These are phyloP conservation scores for Brachyistius frenatus DNA, from an alignment of 2,113 vertebrate genomes.

Conservation along the genomic window DNA sequence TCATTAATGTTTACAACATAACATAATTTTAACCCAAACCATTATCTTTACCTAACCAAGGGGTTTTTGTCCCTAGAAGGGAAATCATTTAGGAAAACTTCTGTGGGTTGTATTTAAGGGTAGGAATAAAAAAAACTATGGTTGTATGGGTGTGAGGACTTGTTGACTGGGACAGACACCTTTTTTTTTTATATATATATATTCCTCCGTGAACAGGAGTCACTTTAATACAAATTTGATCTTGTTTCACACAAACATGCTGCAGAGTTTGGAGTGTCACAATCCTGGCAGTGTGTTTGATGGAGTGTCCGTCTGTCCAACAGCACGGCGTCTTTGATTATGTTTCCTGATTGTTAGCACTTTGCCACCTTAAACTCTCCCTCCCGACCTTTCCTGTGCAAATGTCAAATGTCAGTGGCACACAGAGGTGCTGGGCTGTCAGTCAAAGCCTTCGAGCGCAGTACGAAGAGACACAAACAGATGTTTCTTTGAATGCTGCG, in stretches of 20 bases:
- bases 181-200: too few species aligned
- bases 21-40: too few species aligned
- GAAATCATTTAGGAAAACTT: too few species aligned
- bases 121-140: too few species aligned
- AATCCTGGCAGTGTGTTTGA: not conserved
- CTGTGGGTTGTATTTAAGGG: too few species aligned
- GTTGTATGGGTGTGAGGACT: too few species aligned
- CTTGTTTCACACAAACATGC: not conserved
- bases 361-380: constrained; percentile 29
- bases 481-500: constrained; percentile 26
- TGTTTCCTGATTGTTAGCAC: constrained; percentile 39
- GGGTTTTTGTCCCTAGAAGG: too few species aligned
- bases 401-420: constrained; percentile 29
- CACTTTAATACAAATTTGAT: not conserved
- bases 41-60: too few species aligned
- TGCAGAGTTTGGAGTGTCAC: not conserved
- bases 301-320: not conserved
- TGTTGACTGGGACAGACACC: too few species aligned
- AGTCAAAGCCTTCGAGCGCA: constrained; percentile 32
- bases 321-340: constrained; percentile 6
- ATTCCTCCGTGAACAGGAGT: too few species aligned
- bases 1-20: too few species aligned
- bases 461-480: constrained; percentile 24
- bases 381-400: constrained; percentile 27
- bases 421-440: constrained; percentile 19